Evolutionary conservation across 1,140 invertebrate genomes (phyloP).

Genomic region (Drosophila sp.): DNA sequence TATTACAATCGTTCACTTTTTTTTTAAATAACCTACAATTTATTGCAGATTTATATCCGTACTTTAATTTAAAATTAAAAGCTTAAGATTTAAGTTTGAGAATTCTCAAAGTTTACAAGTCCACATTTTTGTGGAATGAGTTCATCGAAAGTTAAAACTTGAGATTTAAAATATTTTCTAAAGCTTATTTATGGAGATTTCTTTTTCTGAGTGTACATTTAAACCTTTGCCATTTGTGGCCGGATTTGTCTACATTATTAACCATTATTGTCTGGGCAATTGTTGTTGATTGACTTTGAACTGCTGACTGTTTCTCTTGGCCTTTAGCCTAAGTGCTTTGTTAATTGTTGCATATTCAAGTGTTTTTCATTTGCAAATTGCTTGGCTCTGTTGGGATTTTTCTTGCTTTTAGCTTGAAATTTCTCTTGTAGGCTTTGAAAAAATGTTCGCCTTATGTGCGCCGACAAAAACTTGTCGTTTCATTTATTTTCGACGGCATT

Average conservation of each 20-base stretch:
- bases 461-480: slow-evolving; percentile 19
- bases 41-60: too few species aligned
- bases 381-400: slow-evolving; percentile 37
- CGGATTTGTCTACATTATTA: slow-evolving; percentile 55
- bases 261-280: slow-evolving; percentile 47
- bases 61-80: too few species aligned
- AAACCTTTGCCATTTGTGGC: slow-evolving; percentile 55
- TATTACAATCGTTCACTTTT: too few species aligned
- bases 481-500: background rate
- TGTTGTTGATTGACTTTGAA: slow-evolving; percentile 50
- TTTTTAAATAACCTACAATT: too few species aligned
- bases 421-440: slow-evolving; percentile 57
- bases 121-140: too few species aligned
- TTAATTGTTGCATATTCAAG: slow-evolving; percentile 60
- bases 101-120: too few species aligned
- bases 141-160: too few species aligned
- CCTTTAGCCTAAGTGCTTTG: slow-evolving; percentile 14
- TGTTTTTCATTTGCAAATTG: slow-evolving; percentile 46
- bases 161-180: too few species aligned
- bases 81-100: too few species aligned
- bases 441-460: slow-evolving; percentile 35
- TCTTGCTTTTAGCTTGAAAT: slow-evolving; percentile 36
- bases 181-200: too few species aligned
- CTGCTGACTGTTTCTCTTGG: slow-evolving; percentile 13
- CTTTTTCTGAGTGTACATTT: background rate